Percentiles rank a stretch among this genome's conserved stretches.
Evolutionary conservation across 2,797 vertebrate genomes (phyloP).

Genomic region (Pagetopsis macropterus): DNA sequence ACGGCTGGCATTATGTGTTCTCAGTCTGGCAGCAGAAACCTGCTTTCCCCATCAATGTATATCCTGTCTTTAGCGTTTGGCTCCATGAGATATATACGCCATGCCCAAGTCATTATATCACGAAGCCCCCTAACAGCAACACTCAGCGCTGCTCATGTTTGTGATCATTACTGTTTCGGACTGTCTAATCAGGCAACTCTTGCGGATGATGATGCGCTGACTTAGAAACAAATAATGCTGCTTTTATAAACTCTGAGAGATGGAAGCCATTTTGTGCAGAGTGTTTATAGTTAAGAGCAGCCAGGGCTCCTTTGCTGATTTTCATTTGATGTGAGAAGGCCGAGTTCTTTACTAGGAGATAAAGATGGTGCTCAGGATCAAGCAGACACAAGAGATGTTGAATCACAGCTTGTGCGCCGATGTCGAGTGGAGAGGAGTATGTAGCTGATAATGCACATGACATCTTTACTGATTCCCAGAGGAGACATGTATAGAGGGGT

Average conservation of each 20-base stretch:
- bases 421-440: conserved; percentile 17
- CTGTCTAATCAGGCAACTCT: conserved; percentile 12
- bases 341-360: conserved; percentile 60
- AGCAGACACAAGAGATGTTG: conserved; percentile 10
- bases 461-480: conserved; percentile 17
- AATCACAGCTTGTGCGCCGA: conserved; percentile 42
- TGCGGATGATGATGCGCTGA: conserved; percentile 15
- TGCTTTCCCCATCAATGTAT: conserved; percentile 16
- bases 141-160: neutral
- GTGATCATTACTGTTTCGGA: neutral
- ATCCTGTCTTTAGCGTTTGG: conserved; percentile 7
- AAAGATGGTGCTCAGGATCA: conserved; percentile 47
- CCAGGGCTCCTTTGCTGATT: conserved; percentile 61
- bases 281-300: conserved; percentile 58
- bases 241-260: conserved; percentile 32
- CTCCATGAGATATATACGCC: neutral
- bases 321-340: conserved; percentile 57
- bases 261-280: conserved; percentile 47
- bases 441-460: conserved; percentile 20
- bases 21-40: conserved; percentile 34
- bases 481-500: neutral
- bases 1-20: conserved; percentile 37
- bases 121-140: neutral
- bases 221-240: conserved; percentile 27
- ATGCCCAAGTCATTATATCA: neutral